Base-by-base conservation (phyloP, 2,888 invertebrate genomes). In the Gastrophysa polygoni region DNA sequence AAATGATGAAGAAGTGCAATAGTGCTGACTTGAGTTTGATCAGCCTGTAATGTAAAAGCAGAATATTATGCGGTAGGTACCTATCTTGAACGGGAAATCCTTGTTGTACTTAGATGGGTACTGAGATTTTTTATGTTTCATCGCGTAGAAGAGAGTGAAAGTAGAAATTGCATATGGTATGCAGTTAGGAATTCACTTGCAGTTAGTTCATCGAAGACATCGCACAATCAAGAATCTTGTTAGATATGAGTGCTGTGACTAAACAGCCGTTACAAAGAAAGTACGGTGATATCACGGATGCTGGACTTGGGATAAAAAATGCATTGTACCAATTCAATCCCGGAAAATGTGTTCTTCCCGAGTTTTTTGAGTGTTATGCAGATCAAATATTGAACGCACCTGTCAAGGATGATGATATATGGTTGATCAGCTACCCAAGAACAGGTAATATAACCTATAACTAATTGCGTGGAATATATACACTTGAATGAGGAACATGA, bases 341-440 rank as follows among this genome's bases (percentile, higher is more conserved):
- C 0, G 89, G 91, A 0, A 83, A 85, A 57, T 88, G 89, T 64
- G 82, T 92, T 17, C 77, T 93, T 64, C 91, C 93, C 0, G 86
- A 88, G 0, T 86, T 88, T 71, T 93, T 87, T 73, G 83, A 85
- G 71, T 86, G 87, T 11, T 85, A 91, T 32, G 91, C 88, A 0
- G 87, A 89, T 69, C 86, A 87, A 69, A 90, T 93, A 59, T 79
- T 89, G 60, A 87, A 91, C 59, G 86, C 93, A 77, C 85, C 89
- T 57, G 87, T 94, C 1, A 83, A 88, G 57, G 84, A 88, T 2
- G 90, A 89, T 70, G 95, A 96, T 78, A 87, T 93, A 0, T 94
- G 95, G 90, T 85, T 95, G 79, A 87, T 92, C 47, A 95, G 95
- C 8, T 95, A 91, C 83, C 95, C 96, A 0, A 87, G 95, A 74